Evolutionary conservation across 2,113 vertebrate species (phyloP).

Genomic region (Sceloporus tristichus): DNA sequence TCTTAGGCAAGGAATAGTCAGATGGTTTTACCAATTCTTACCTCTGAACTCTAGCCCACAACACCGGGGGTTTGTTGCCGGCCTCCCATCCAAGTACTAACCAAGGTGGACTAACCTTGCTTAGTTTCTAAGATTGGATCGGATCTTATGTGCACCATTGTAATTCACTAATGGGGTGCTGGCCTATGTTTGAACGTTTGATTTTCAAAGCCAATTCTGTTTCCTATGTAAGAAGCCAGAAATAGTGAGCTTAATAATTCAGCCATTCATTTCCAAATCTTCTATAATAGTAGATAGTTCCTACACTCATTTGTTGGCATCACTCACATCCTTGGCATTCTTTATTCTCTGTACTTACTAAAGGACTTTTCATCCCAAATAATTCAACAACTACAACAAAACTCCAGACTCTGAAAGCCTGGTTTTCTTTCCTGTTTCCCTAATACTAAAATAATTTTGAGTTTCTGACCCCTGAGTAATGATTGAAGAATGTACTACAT

Average conservation of each 20-base stretch:
- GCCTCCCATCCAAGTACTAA: too few species aligned
- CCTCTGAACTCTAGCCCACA: too few species aligned
- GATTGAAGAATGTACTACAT: slow-evolving; percentile 70
- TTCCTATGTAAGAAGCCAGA: background rate
- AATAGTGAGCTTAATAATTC: background rate
- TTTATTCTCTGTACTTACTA: slow-evolving; percentile 17
- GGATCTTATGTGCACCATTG: too few species aligned
- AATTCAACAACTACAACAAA: slow-evolving; percentile 39
- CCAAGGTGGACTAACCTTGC: too few species aligned
- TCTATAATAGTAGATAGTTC: background rate
- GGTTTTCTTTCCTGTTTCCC: slow-evolving; percentile 47
- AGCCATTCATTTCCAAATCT: background rate
- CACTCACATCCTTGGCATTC: background rate
- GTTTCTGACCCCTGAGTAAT: slow-evolving; percentile 77
- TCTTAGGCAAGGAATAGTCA: too few species aligned
- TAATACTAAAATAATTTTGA: slow-evolving; percentile 62
- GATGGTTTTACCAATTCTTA: too few species aligned
- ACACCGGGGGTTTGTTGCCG: too few species aligned
- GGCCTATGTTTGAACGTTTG: background rate
- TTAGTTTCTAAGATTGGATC: too few species aligned
- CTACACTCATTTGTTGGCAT: background rate
- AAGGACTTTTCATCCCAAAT: slow-evolving; percentile 40
- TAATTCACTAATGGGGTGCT: too few species aligned
- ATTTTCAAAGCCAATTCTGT: background rate
- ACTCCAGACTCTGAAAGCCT: slow-evolving; percentile 28